A percentile compares a stretch with the other conserved stretches of the same genome.
phyloP scores from a whole-genome alignment of 2,888 invertebrate genomes.

The Cordilura impudica region DNA sequence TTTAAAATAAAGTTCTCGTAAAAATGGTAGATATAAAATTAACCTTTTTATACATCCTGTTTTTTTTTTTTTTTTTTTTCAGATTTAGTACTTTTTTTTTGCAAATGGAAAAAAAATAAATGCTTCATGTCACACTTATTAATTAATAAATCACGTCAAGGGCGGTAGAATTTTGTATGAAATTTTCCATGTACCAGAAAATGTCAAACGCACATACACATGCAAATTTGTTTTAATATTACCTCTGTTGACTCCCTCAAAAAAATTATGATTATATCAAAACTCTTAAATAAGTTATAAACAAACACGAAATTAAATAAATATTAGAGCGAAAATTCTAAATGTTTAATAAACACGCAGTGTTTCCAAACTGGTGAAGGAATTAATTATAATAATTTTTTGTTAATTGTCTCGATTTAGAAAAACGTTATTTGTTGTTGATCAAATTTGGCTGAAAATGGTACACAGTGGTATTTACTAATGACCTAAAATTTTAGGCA shows the following conservation, averaged over 20 bases:
- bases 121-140: slow-evolving; percentile 70
- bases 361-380: slow-evolving; percentile 10
- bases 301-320: slow-evolving; percentile 43
- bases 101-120: slow-evolving; percentile 11
- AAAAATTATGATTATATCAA: neutral
- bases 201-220: slow-evolving; percentile 70
- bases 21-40: neutral
- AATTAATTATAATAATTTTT: neutral
- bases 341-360: slow-evolving; percentile 43
- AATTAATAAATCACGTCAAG: slow-evolving; percentile 74
- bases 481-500: too few relatives aligned
- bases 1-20: neutral
- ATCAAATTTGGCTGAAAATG: too few relatives aligned
- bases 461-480: too few relatives aligned
- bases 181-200: slow-evolving; percentile 57
- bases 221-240: neutral
- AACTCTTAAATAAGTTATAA: slow-evolving; percentile 52
- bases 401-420: neutral
- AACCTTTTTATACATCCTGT: neutral
- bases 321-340: slow-evolving; percentile 12
- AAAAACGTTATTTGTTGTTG: neutral
- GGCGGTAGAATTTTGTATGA: slow-evolving; percentile 44
- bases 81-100: neutral
- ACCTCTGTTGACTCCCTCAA: neutral
- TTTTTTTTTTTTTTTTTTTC: neutral